Evolutionary conservation across 2,797 vertebrate species (phyloP).

Genomic region (Mormyrops attenuatus): DNA sequence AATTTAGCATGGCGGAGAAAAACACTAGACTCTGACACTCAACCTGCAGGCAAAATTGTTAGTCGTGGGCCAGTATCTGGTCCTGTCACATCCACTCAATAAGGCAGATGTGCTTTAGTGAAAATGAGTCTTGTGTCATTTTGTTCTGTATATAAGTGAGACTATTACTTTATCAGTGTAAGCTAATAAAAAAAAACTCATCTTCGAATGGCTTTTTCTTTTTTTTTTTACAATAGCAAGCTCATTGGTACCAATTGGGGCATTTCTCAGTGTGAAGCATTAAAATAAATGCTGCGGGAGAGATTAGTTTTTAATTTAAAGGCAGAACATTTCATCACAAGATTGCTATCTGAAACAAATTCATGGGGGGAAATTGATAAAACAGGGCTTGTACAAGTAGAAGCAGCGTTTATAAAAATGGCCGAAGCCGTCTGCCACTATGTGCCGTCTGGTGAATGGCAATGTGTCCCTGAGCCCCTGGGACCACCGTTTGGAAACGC

Average conservation of each 20-base stretch:
- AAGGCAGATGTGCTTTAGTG: background rate
- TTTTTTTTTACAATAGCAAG: background rate
- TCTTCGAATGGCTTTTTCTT: background rate
- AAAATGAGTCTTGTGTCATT: background rate
- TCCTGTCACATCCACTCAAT: background rate
- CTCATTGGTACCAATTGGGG: background rate
- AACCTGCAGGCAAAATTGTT: background rate
- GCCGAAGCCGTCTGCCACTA: conserved; percentile 20
- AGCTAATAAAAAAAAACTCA: conserved; percentile 13
- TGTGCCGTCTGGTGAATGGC: conserved; percentile 18
- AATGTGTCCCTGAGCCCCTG: background rate
- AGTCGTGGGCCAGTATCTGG: background rate
- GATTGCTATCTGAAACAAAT: conserved; percentile 18
- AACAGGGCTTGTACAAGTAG: conserved; percentile 14
- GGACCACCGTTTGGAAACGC: background rate
- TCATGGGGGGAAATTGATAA: conserved; percentile 21
- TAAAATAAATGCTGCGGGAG: background rate
- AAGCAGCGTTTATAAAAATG: conserved; percentile 18
- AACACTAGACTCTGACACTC: background rate
- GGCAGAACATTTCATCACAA: conserved; percentile 3
- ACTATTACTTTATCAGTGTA: conserved; percentile 28
- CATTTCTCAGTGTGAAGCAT: background rate
- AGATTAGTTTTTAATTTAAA: conserved; percentile 20
- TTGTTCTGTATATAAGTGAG: conserved; percentile 15
- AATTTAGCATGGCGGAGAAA: background rate